phyloP scores from a whole-genome alignment of 1,140 invertebrate species.

The Xylocopa sonorina region DNA sequence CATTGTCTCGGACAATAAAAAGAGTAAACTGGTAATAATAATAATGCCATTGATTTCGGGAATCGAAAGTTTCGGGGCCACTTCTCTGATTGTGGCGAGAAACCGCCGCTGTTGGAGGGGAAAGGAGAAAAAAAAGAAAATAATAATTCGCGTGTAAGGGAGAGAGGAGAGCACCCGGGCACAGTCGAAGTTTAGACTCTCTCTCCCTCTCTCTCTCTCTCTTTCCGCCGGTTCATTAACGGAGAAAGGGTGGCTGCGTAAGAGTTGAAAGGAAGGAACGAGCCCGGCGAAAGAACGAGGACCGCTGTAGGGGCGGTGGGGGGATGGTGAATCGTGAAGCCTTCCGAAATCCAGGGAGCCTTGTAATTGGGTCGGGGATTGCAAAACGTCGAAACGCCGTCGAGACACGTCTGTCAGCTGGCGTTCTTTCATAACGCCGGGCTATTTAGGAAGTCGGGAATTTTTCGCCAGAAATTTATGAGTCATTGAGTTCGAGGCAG shows the following conservation, averaged over 20 bases:
- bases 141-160: slow-evolving; percentile 38
- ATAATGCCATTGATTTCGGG: slow-evolving; percentile 73
- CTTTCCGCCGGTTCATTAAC: slow-evolving; percentile 72
- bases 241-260: slow-evolving; percentile 63
- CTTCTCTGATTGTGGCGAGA: slow-evolving; percentile 50
- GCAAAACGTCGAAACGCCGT: slow-evolving; percentile 71
- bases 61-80: slow-evolving; percentile 50
- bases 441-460: slow-evolving; percentile 26
- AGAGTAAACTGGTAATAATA: slow-evolving; percentile 73
- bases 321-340: slow-evolving; percentile 36
- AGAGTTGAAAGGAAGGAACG: slow-evolving; percentile 60
- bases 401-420: slow-evolving; percentile 53
- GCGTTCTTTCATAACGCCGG: slow-evolving; percentile 21
- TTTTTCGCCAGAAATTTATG: slow-evolving; percentile 25
- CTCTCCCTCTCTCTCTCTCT: slow-evolving; percentile 9
- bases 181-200: slow-evolving; percentile 71
- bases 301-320: too few species aligned
- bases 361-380: slow-evolving; percentile 72
- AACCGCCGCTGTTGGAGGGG: slow-evolving; percentile 11
- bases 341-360: slow-evolving; percentile 69
- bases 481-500: neutral
- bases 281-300: neutral
- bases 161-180: slow-evolving; percentile 56
- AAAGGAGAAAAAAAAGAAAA: slow-evolving; percentile 1
- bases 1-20: slow-evolving; percentile 49